phyloP scores from a whole-genome alignment of 1,140 invertebrate genomes.

The Neelides sp. region DNA sequence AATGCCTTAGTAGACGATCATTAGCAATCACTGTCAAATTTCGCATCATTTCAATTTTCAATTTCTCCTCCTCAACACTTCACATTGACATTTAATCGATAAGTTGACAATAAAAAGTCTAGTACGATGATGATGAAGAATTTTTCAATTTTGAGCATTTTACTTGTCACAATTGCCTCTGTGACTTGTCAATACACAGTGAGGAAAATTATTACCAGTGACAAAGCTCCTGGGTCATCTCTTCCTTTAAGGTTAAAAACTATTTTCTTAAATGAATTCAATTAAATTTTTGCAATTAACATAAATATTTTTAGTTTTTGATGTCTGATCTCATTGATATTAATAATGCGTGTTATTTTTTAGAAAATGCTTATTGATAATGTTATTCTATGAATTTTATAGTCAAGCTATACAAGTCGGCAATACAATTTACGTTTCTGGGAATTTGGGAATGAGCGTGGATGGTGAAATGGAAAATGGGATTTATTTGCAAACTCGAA shows the following conservation, averaged over 20 bases:
- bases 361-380: not conserved
- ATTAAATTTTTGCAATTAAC: not conserved
- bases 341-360: not conserved
- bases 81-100: too few species aligned
- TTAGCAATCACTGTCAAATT: too few species aligned
- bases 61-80: too few species aligned
- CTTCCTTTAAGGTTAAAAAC: slow-evolving; percentile 12
- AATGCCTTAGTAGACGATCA: too few species aligned
- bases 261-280: not conserved
- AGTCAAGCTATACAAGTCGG: slow-evolving; percentile 25
- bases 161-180: too few species aligned
- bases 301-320: not conserved
- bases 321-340: not conserved
- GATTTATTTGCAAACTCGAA: slow-evolving; percentile 20
- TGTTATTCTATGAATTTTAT: not conserved
- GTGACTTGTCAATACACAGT: too few species aligned
- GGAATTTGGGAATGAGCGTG: slow-evolving; percentile 18
- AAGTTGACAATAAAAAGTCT: too few species aligned
- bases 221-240: slow-evolving; percentile 5
- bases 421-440: slow-evolving; percentile 25
- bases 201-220: slow-evolving; percentile 15
- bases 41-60: too few species aligned
- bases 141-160: too few species aligned
- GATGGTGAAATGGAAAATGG: slow-evolving; percentile 18
- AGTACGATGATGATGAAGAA: too few species aligned